phyloP scores from a whole-genome alignment of 1,140 invertebrate genomes.

The Tetramorium simillimum region DNA sequence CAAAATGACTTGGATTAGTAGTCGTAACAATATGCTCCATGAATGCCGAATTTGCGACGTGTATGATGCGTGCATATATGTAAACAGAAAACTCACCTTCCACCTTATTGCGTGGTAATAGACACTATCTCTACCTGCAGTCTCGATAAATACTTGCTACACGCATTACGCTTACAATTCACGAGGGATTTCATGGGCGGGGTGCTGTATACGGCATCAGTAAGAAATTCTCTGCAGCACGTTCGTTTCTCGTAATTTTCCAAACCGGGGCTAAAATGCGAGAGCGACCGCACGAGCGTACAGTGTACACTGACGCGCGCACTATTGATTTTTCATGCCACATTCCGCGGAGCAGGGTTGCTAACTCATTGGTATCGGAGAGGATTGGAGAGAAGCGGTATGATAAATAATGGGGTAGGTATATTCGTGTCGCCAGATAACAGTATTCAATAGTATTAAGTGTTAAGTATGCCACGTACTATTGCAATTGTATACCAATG shows the following conservation, averaged over 20 bases:
- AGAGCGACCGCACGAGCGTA: slow-evolving; percentile 26
- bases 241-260: not conserved
- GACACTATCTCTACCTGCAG: not conserved
- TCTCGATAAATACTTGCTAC: not conserved
- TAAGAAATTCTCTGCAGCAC: not conserved
- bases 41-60: not conserved
- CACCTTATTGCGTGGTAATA: slow-evolving; percentile 13
- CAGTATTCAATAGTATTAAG: not conserved
- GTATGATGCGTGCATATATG: not conserved
- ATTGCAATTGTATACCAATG: not conserved
- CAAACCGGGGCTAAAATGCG: not conserved
- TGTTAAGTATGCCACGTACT: not conserved
- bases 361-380: slow-evolving; percentile 3
- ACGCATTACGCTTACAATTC: slow-evolving; percentile 8
- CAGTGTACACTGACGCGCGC: slow-evolving; percentile 15
- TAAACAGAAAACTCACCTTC: slow-evolving; percentile 47
- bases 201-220: not conserved
- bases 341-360: not conserved
- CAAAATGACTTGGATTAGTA: not conserved
- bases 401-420: not conserved
- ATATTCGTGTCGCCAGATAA: slow-evolving; percentile 11
- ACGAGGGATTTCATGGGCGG: not conserved
- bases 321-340: slow-evolving; percentile 68
- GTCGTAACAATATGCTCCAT: not conserved
- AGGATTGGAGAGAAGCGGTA: not conserved